Evolutionary conservation across 2,113 vertebrate species (phyloP), one percentile per base, ranked within the genome.

Genomic region (Zapornia atra): DNA sequence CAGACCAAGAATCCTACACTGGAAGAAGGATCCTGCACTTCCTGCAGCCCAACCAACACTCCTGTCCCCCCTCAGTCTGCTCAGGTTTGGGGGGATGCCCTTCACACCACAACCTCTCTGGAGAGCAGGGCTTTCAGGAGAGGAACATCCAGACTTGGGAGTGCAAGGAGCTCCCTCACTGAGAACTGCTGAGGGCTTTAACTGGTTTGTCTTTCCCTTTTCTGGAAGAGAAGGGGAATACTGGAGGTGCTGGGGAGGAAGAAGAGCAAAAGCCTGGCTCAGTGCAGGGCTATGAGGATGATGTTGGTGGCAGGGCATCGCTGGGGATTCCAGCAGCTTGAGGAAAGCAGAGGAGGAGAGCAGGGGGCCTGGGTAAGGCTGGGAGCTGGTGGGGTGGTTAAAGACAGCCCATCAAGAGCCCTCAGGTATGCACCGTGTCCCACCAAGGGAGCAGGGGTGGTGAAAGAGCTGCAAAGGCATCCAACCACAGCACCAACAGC

Each of bases 401-500:
- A 61, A 38, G 26, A 42, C 16, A 73, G 15, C 48, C 15, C 73
- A 25, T n/a, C 24, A 38, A 77, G 72, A 71, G 16, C 59, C 44
- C 71, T 44, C 64, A 46, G 57, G 16, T 7, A 21, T 5, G 24
- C 10, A 16, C 8, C 2, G 0, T 16, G 59, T 48, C 80, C 71
- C 66, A n/a, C 15, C 2, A 0, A 40, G 64, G 50, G 13, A 26
- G 42, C 5, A 1, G 14, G n/a, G 36, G 15, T 0, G 1, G 11
- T 36, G 26, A 31, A 79, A 66, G 79, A 63, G 66, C 60, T 18
- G 11, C 34, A 28, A 68, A 73, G 34, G 15, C 73, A 36, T 44
- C 50, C 1, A 2, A n/a, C 38, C 46, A 10, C 34, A 8, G 13
- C 2, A 6, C 33, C 36, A 63, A 20, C 18, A 61, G 24, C 73